Conservation (phyloP, 1,140 invertebrate genomes). For the Plutomurus gul region DNA sequence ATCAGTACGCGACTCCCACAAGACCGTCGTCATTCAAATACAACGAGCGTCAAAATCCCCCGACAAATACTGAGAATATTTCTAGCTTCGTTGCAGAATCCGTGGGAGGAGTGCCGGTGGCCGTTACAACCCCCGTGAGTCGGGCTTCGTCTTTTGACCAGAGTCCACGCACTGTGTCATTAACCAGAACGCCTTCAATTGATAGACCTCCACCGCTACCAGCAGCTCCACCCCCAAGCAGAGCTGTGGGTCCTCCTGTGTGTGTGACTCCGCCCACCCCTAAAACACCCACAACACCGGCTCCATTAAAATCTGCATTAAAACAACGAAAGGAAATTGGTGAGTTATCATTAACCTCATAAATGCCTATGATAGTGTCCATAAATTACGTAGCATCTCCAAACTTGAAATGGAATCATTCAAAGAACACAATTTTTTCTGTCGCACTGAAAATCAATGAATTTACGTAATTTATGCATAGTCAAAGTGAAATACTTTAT, state of each 20-base stretch:
- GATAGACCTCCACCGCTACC: conserved; percentile 14
- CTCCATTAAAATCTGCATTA: conserved; percentile 40
- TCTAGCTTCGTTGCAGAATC: no score
- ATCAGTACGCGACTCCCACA: no score
- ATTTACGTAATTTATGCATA: no score
- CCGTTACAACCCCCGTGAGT: no score
- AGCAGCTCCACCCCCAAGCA: conserved; percentile 2
- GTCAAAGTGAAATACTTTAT: no score
- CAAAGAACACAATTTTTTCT: background rate
- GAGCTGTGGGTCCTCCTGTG: background rate
- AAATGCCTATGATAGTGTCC: background rate
- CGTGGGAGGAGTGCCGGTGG: no score
- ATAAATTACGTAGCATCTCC: background rate
- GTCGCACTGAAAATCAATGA: no score
- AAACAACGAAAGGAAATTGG: conserved; percentile 44
- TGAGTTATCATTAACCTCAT: background rate
- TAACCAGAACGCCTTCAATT: background rate
- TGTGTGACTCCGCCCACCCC: background rate
- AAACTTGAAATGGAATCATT: background rate
- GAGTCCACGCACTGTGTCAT: no score
- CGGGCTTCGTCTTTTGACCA: no score
- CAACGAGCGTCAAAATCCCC: no score
- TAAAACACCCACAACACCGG: background rate
- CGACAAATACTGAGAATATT: no score
- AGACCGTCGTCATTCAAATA: no score